Base-by-base conservation (phyloP, 1,140 invertebrate species). In the Onthophagus taurus region DNA sequence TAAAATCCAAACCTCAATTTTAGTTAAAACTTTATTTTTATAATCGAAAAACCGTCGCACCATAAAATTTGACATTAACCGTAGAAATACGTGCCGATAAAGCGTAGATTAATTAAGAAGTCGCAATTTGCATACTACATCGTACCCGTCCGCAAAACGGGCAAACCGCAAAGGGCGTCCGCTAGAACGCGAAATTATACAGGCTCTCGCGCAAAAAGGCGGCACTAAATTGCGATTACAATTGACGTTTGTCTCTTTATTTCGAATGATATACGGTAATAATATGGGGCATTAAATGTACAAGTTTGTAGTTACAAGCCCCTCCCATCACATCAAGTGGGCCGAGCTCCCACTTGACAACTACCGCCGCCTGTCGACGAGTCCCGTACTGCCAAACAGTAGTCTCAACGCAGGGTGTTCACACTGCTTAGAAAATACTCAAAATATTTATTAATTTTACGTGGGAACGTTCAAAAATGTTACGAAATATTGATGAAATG, bases 221-320 rank as follows among this genome's bases (percentile, higher is more conserved):
- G n/a, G n/a, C n/a, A n/a, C 44, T 45, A 41, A 45, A 49, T 45
- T 41, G 17, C 38, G 34, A 48, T 47, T 42, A 50, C 31, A 44
- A 47, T 47, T 49, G 38, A 50, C 44, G 35, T 42, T 45, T 46
- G 43, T 50, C 43, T 51, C 42, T 49, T 46, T 51, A 51, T 54
- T 49, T 49, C 26, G 34, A 31, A 47, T 51, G 49, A 52, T 49
- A 37, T 50, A 51, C 31, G 36, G 53, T 48, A 50, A 54, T 57
- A 53, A 57, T 50, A 54, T 51, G 48, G 46, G 50, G 52, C 49
- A 56, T 56, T 50, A 57, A 54, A 51, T 54, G 48, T 49, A 51
- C 49, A 51, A 50, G 44, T 46, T n/a, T 43, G 31, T 48, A 31
- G 39, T 35, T 35, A 47, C 31, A 39, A 35, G 48, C 51, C 51